Evolutionary conservation across 1,140 invertebrate species (phyloP), one percentile per base, ranked within the genome.

Genomic region (Xylocopa sonorina): DNA sequence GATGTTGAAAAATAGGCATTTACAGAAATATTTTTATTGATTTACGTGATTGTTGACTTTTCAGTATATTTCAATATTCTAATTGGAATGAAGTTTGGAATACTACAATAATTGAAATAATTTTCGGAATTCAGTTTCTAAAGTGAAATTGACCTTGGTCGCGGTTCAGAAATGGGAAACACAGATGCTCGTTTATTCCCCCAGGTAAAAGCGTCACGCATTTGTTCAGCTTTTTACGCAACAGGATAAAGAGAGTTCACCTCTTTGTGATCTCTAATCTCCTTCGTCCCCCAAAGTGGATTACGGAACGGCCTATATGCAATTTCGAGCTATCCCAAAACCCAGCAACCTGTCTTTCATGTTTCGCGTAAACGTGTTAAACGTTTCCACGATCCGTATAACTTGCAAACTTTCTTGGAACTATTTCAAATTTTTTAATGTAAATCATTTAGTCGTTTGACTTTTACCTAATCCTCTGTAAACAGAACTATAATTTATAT

Each of bases 221-320:
- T 72, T 78, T 73, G 67, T 78, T 72, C 68, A 38, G 67, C 21
- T 55, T 78, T 78, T 60, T 72, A 53, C 76, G 38, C 69, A 46
- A 55, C 46, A 24, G 27, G 41, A 43, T 38, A 79, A 79, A 74
- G 60, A 34, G 18, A 21, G 29, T n/a, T 38, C 41, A 48, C 27
- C 51, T 55, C 77, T 79, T 64, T 57, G 77, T 27, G 60, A 73
- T 50, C 53, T 32, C 16, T 32, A 50, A 46, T 38, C 57, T 78
- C 67, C 62, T 72, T 78, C 32, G 29, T 29, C 43, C 21, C 27
- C 43, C 32, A 62, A 78, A 78, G 34, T 78, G 46, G 67, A 78
- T 77, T 69, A 77, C 32, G 12, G 18, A 48, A 63, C 29, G 64
- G 43, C 14, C 32, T 38, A 34, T 9, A 6, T 27, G 18, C 21